Conservation (phyloP, 2,888 invertebrate genomes). For the Acronicta leporina region DNA sequence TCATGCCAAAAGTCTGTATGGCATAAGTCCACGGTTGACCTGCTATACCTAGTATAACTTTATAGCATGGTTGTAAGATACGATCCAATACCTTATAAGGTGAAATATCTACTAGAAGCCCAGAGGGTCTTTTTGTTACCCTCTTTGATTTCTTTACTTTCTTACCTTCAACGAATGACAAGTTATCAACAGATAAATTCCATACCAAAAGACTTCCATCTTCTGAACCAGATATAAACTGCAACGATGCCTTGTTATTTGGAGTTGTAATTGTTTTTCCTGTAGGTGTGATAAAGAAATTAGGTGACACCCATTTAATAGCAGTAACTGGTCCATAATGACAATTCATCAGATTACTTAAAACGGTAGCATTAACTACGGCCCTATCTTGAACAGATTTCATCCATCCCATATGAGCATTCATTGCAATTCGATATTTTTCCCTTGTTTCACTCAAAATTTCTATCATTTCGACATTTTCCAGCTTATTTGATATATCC, state of each 20-base stretch:
- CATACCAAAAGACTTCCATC: slow-evolving; percentile 93
- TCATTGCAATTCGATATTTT: slow-evolving; percentile 90
- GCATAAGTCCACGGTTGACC: slow-evolving; percentile 77
- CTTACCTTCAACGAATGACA: slow-evolving; percentile 71
- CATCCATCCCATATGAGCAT: slow-evolving; percentile 92
- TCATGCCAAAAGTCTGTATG: slow-evolving; percentile 81
- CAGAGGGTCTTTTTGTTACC: slow-evolving; percentile 87
- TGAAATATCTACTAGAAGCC: slow-evolving; percentile 89
- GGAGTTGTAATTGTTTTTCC: slow-evolving; percentile 84
- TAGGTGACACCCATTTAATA: slow-evolving; percentile 92
- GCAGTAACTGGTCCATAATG: slow-evolving; percentile 90
- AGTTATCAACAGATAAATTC: slow-evolving; percentile 90
- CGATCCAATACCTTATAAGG: slow-evolving; percentile 89
- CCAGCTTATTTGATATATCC: slow-evolving; percentile 91
- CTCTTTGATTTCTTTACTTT: slow-evolving; percentile 83
- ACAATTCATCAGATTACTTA: slow-evolving; percentile 90
- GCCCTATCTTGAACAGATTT: slow-evolving; percentile 89
- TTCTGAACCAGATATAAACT: slow-evolving; percentile 90
- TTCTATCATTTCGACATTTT: slow-evolving; percentile 90
- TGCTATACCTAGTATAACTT: slow-evolving; percentile 82
- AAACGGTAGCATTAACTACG: slow-evolving; percentile 89
- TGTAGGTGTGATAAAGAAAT: slow-evolving; percentile 88
- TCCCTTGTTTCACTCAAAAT: slow-evolving; percentile 90
- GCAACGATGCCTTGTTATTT: slow-evolving; percentile 81
- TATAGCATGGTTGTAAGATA: slow-evolving; percentile 90